A percentile compares a stretch with the other conserved stretches of the same genome.
Conservation (phyloP, 2,888 invertebrate genomes). For the Spisula solida region DNA sequence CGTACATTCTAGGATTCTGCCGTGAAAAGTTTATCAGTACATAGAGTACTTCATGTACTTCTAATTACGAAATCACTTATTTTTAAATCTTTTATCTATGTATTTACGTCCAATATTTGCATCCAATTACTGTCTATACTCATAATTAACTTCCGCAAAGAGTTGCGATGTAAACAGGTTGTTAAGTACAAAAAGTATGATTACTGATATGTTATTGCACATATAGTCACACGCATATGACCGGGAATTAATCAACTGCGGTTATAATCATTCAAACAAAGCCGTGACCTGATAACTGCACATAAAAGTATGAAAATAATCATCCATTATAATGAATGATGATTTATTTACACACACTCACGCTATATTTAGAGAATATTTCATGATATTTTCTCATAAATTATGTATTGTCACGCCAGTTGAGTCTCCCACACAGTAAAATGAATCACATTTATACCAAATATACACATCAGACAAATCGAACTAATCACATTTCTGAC, state of each 20-base stretch:
- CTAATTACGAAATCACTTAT: constrained; percentile 16
- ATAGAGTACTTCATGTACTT: background rate
- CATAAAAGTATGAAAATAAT: background rate
- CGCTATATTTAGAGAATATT: background rate
- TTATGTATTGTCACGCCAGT: background rate
- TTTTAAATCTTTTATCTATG: background rate
- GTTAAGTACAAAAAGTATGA: background rate
- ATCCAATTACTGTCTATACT: background rate
- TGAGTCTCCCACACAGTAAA: background rate
- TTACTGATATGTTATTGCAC: background rate
- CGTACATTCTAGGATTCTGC: background rate
- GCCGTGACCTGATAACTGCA: background rate
- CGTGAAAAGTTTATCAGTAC: background rate
- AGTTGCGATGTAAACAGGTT: background rate
- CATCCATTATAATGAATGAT: background rate
- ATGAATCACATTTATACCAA: background rate
- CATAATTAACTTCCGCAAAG: background rate
- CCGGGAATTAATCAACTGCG: background rate
- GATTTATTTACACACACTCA: background rate
- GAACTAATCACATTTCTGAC: background rate
- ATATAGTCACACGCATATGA: background rate
- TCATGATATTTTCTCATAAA: background rate
- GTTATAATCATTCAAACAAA: background rate
- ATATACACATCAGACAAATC: background rate
- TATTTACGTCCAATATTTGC: background rate